Conservation (phyloP, 1,140 invertebrate genomes). For the Apis cerana region DNA sequence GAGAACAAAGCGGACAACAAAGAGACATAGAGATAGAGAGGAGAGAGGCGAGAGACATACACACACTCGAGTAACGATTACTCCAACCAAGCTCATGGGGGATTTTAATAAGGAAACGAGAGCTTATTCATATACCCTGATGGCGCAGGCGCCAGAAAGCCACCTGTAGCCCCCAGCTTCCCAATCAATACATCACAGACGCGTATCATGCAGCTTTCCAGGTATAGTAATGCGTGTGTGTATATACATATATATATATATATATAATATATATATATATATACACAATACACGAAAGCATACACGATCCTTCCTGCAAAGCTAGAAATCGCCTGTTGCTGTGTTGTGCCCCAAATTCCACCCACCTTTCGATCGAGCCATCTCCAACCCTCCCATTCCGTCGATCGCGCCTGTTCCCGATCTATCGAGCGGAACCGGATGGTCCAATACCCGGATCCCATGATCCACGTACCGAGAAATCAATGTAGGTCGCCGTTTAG, state of each 20-base stretch:
- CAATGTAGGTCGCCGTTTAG: slow-evolving; percentile 3
- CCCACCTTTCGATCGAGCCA: not conserved
- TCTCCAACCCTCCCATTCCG: slow-evolving; percentile 26
- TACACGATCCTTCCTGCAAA: not conserved
- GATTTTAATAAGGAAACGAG: slow-evolving; percentile 68
- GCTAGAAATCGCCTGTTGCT: slow-evolving; percentile 65
- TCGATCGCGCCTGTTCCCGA: not conserved
- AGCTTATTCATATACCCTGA: slow-evolving; percentile 65
- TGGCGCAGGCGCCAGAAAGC: slow-evolving; percentile 68
- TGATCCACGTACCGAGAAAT: not conserved
- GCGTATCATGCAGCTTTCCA: slow-evolving; percentile 55
- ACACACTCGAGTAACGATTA: slow-evolving; percentile 54
- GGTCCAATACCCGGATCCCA: not conserved
- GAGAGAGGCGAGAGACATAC: slow-evolving; percentile 1
- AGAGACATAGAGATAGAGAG: not conserved
- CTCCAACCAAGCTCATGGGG: slow-evolving; percentile 49
- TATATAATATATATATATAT: not conserved
- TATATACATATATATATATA: not conserved
- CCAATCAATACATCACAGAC: slow-evolving; percentile 68
- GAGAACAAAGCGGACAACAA: not conserved
- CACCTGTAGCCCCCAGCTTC: slow-evolving; percentile 71
- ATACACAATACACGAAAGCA: not conserved
- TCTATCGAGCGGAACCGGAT: not conserved
- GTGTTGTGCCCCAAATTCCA: slow-evolving; percentile 4
- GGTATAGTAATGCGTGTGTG: slow-evolving; percentile 57